These are phyloP conservation scores for Bombus pascuorum DNA, from an alignment of 1,140 invertebrate species.

Conservation along the genomic window DNA sequence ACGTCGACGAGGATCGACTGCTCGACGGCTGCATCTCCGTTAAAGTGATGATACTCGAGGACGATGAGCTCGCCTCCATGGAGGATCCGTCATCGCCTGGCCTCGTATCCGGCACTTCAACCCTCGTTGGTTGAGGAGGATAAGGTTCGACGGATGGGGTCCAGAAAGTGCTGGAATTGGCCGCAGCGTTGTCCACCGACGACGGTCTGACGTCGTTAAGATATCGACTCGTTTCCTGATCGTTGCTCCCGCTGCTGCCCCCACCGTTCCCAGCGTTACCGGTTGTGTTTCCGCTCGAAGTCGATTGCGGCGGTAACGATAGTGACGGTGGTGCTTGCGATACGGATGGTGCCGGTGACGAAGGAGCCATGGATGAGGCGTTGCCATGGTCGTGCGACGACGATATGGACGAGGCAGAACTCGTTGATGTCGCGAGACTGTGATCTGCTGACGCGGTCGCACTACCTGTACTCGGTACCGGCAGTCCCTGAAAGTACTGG, in stretches of 20 bases:
- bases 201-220: constrained; percentile 57
- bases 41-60: constrained; percentile 71
- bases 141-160: constrained; percentile 76
- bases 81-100: constrained; percentile 75
- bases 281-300: constrained; percentile 51
- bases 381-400: constrained; percentile 73
- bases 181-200: constrained; percentile 48
- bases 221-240: constrained; percentile 63
- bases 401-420: constrained; percentile 79
- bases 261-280: constrained; percentile 53
- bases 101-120: constrained; percentile 78
- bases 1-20: constrained; percentile 45
- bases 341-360: constrained; percentile 54
- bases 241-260: constrained; percentile 57
- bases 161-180: constrained; percentile 67
- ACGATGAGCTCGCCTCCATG: constrained; percentile 61
- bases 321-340: constrained; percentile 55
- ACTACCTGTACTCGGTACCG: constrained; percentile 83
- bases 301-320: constrained; percentile 72
- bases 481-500: constrained; percentile 90
- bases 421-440: constrained; percentile 73
- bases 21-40: constrained; percentile 79
- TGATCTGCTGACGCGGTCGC: constrained; percentile 79
- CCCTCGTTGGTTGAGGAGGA: constrained; percentile 75
- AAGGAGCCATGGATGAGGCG: constrained; percentile 52